Evolutionary conservation across 2,113 vertebrate genomes (phyloP), one percentile per base, ranked within the genome.

Genomic region (Rhinoderma darwinii): DNA sequence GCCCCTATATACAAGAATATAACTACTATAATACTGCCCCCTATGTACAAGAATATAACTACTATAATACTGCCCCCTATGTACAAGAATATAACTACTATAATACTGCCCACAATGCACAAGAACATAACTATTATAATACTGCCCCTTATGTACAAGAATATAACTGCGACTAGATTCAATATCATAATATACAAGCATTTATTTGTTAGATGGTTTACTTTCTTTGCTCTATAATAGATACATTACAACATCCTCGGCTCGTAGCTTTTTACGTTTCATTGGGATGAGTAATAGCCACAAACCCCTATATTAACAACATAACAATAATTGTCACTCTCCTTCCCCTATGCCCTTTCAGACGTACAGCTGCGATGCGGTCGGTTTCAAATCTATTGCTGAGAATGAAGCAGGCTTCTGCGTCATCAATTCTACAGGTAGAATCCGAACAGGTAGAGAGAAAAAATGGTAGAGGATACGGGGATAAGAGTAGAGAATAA

Each of bases 311-410:
- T 32, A 47, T 25, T 35, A 77, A 56, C 25, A 56, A 18, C 20
- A 30, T 51, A 56, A n/a, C 32, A 70, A 32, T 74, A 43, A 41
- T 76, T 12, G 22, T 9, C 44, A 51, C 72, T 79, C 30, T 50
- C 17, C 44, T 5, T 4, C 22, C 61, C n/a, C 11, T 5, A 0
- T 37, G 9, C 18, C 30, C 25, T 18, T 12, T 39, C 39, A 5
- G 25, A 89, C 95, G 15, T 95, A 96, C 95, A 87, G 95, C 95
- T 30, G 95, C 95, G 10, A 95, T 94, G 84, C 95, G 95, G 88
- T 96, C 95, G 92, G 95, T 94, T 92, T 96, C 95, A 90, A 95
- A 95, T 35, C 95, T 93, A 92, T 95, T 96, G 86, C 95, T 96
- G 91, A 96, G 94, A 90, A 96, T 96, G 88, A 96, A 96, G 91